phyloP scores from a whole-genome alignment of 2,888 invertebrate species.

The Cryptocheilus praepositus region DNA sequence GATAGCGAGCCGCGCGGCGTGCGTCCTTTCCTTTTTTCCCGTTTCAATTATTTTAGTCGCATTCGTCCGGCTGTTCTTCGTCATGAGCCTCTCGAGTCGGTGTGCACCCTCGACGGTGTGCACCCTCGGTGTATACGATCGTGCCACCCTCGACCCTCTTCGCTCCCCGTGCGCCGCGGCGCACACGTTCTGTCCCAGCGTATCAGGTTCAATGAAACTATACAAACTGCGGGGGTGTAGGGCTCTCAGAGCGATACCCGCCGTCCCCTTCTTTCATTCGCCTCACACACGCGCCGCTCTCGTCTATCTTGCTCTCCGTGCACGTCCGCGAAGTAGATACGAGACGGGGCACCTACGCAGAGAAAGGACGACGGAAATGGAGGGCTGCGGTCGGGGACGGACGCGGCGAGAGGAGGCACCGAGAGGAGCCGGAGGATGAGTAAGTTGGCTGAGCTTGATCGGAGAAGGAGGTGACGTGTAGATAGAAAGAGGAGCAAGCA shows the following conservation, averaged over 20 bases:
- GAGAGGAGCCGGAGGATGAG: background rate
- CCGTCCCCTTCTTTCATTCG: background rate
- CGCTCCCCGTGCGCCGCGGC: slow-evolving; percentile 11
- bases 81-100: slow-evolving; percentile 14
- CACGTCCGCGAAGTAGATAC: slow-evolving; percentile 30
- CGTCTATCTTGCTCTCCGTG: slow-evolving; percentile 14
- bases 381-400: slow-evolving; percentile 27
- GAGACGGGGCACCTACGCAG: slow-evolving; percentile 27
- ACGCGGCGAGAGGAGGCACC: background rate
- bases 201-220: slow-evolving; percentile 50
- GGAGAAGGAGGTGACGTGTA: background rate
- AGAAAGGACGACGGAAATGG: slow-evolving; percentile 43
- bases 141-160: slow-evolving; percentile 20
- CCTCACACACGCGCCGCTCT: background rate
- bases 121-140: slow-evolving; percentile 13
- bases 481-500: background rate
- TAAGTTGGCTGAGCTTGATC: no score
- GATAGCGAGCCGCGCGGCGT: no score
- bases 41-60: no score
- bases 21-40: no score
- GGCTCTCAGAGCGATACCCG: background rate
- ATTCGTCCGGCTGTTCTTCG: background rate
- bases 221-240: slow-evolving; percentile 40
- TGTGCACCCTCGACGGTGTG: slow-evolving; percentile 6
- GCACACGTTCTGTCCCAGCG: slow-evolving; percentile 16